Evolutionary conservation across 30 jellyfish, hydroid and myxozoan species (phyloP).

Genomic region (Hydractinia echinata): DNA sequence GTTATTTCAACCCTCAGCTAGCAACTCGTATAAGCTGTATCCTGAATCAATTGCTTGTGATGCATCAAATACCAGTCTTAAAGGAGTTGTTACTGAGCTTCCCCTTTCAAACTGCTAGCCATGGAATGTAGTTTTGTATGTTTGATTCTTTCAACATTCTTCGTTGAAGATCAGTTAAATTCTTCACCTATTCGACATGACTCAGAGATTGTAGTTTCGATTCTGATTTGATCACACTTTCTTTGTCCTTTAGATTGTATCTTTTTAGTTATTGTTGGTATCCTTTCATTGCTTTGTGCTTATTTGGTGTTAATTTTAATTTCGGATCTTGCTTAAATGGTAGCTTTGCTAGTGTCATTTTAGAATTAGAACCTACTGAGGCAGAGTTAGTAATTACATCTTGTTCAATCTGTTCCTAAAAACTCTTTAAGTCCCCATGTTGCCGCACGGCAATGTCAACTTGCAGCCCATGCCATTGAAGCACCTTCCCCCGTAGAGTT

Average conservation of each 20-base stretch:
- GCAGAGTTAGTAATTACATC: no score
- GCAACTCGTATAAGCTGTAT: not conserved
- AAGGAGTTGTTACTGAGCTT: not conserved
- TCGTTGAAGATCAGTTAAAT: no score
- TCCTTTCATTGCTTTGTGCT: not conserved
- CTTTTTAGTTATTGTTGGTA: not conserved
- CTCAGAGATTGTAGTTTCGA: not conserved
- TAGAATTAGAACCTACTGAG: no score
- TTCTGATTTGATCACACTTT: no score
- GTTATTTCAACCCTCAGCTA: slow-evolving; percentile 4
- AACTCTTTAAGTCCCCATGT: no score
- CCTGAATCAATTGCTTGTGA: not conserved
- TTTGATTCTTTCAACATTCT: no score
- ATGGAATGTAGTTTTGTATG: not conserved
- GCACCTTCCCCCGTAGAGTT: no score
- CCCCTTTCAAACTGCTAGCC: not conserved
- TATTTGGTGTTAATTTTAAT: not conserved
- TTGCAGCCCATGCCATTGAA: no score
- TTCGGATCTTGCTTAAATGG: slow-evolving; percentile 4
- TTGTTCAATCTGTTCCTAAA: no score
- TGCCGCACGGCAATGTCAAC: no score
- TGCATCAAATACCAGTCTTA: not conserved
- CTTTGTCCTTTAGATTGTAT: not conserved
- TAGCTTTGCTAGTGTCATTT: no score
- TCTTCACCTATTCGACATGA: not conserved